phyloP scores from a whole-genome alignment of 1,140 invertebrate species.

The Notospermus geniculatus region DNA sequence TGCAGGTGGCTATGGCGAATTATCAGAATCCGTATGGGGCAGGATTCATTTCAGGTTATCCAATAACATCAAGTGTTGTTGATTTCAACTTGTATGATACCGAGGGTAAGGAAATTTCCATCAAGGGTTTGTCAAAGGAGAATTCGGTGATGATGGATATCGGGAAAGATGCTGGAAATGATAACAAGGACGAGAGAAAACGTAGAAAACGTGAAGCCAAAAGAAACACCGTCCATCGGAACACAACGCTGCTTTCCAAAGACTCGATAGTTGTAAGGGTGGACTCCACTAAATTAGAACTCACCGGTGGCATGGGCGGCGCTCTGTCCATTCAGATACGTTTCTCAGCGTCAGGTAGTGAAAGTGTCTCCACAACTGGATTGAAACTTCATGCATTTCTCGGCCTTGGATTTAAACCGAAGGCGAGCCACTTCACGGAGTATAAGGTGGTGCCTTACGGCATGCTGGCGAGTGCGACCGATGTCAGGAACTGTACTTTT shows the following conservation, averaged over 20 bases:
- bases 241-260: too few relatives aligned
- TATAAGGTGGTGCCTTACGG: not conserved
- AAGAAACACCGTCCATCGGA: too few relatives aligned
- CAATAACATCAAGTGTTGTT: slow-evolving; percentile 28
- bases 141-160: slow-evolving; percentile 20
- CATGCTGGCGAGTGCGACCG: slow-evolving; percentile 17
- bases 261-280: slow-evolving; percentile 20
- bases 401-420: slow-evolving; percentile 28
- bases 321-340: slow-evolving; percentile 26
- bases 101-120: slow-evolving; percentile 26
- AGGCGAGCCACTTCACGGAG: slow-evolving; percentile 15
- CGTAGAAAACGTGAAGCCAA: too few relatives aligned
- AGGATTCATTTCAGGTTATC: slow-evolving; percentile 19
- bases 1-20: slow-evolving; percentile 24
- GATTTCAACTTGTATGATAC: slow-evolving; percentile 30
- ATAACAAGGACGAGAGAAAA: too few relatives aligned
- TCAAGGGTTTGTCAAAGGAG: slow-evolving; percentile 21
- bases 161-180: too few relatives aligned
- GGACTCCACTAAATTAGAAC: not conserved
- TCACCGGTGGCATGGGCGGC: not conserved
- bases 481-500: slow-evolving; percentile 39
- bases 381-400: slow-evolving; percentile 22
- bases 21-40: slow-evolving; percentile 34
- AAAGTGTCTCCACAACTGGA: not conserved
- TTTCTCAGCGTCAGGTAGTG: slow-evolving; percentile 19